Evolutionary conservation across 2,888 invertebrate species (phyloP).

Genomic region (Rambutsinella grinnellia): DNA sequence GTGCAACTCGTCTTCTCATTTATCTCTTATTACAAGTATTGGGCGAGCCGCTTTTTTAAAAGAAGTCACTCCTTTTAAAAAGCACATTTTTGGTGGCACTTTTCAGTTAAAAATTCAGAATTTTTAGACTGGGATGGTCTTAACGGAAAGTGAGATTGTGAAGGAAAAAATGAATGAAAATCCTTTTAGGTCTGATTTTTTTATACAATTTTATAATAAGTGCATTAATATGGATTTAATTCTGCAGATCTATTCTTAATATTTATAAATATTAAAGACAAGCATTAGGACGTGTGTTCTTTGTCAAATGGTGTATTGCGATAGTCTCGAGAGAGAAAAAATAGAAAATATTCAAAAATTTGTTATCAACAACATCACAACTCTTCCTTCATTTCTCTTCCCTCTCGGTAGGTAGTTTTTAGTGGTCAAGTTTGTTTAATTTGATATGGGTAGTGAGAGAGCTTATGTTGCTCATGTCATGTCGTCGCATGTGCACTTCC

Average conservation of each 20-base stretch:
- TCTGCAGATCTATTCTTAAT: too few relatives aligned
- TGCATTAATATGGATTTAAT: too few relatives aligned
- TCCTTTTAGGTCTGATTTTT: too few relatives aligned
- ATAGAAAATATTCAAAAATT: background rate
- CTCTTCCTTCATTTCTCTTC: background rate
- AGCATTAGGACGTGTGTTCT: too few relatives aligned
- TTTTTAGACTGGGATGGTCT: background rate
- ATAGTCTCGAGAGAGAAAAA: background rate
- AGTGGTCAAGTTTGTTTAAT: conserved; percentile 46
- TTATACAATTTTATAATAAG: too few relatives aligned
- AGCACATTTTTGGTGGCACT: background rate
- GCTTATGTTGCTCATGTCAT: background rate
- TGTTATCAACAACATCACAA: background rate
- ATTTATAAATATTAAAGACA: too few relatives aligned
- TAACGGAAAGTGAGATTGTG: background rate
- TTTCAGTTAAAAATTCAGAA: background rate
- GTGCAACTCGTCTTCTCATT: conserved; percentile 34
- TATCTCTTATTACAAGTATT: background rate
- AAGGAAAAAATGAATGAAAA: background rate
- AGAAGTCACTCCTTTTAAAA: background rate
- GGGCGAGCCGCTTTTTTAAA: background rate
- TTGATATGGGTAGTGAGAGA: background rate
- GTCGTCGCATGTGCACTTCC: conserved; percentile 12
- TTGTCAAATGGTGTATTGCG: too few relatives aligned
- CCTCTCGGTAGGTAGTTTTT: background rate